These are phyloP conservation scores for Nematostella vectensis DNA, from an alignment of 92 coral and sea anemone genomes.

Conservation along the genomic window DNA sequence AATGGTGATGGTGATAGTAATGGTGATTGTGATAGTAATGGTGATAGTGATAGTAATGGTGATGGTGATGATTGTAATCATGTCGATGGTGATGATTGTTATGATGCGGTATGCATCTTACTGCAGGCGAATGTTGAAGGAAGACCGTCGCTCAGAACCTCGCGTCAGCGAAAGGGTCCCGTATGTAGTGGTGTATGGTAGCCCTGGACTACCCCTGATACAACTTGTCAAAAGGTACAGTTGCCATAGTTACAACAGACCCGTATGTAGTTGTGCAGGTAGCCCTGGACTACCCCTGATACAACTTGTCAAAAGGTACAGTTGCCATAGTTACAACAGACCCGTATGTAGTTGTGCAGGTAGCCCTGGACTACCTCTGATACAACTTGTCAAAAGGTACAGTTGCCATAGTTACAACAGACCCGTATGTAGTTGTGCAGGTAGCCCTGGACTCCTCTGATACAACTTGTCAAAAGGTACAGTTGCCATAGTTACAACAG, in stretches of 20 bases:
- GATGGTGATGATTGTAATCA: too few species aligned
- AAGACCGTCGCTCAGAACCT: slow-evolving; percentile 95
- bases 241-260: neutral
- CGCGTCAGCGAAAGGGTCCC: slow-evolving; percentile 97
- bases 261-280: neutral
- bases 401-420: slow-evolving; percentile 21
- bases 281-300: neutral
- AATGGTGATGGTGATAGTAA: too few species aligned
- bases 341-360: slow-evolving; percentile 14
- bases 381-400: slow-evolving; percentile 84
- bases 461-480: slow-evolving; percentile 85
- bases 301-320: slow-evolving; percentile 58
- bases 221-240: slow-evolving; percentile 79
- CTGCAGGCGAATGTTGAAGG: slow-evolving; percentile 71
- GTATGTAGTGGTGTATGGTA: slow-evolving; percentile 88
- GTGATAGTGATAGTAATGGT: too few species aligned
- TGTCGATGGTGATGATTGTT: too few species aligned
- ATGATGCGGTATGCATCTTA: too few species aligned
- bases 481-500: neutral
- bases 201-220: slow-evolving; percentile 89
- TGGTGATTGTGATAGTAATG: too few species aligned
- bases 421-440: slow-evolving; percentile 87
- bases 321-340: neutral
- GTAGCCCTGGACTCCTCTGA: slow-evolving; percentile 92
- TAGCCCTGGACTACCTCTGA: slow-evolving; percentile 86